Conservation (phyloP, 2,113 vertebrate species). For the Muscicapa adusta region DNA sequence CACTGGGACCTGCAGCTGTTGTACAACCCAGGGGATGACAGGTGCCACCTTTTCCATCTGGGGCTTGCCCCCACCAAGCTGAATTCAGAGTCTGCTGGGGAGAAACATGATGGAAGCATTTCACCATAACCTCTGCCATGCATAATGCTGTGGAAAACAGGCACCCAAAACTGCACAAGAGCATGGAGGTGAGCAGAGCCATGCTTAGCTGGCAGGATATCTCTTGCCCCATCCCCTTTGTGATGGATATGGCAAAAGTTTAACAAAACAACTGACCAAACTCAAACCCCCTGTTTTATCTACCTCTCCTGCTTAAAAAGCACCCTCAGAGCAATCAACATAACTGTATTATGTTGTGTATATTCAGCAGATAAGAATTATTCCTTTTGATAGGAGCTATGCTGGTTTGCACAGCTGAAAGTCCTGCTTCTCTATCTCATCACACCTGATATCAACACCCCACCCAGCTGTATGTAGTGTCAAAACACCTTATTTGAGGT, state of each 20-base stretch:
- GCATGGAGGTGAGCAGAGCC: neutral
- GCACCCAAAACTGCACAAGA: neutral
- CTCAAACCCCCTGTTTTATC: neutral
- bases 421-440: neutral
- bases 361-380: neutral
- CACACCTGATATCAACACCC: neutral
- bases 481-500: neutral
- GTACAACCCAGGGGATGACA: neutral
- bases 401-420: neutral
- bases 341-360: neutral
- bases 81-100: neutral
- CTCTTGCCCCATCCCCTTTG: accelerated
- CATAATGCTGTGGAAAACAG: neutral
- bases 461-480: neutral
- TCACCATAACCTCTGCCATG: neutral
- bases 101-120: accelerated
- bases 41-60: neutral
- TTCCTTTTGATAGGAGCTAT: neutral
- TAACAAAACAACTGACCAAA: neutral
- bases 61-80: neutral
- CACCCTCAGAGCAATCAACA: neutral
- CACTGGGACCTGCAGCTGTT: neutral
- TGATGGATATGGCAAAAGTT: neutral
- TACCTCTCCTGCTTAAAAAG: neutral
- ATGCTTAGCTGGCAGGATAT: neutral